phyloP scores from a whole-genome alignment of 2,113 vertebrate species.

The Cyprinodon variegatus region DNA sequence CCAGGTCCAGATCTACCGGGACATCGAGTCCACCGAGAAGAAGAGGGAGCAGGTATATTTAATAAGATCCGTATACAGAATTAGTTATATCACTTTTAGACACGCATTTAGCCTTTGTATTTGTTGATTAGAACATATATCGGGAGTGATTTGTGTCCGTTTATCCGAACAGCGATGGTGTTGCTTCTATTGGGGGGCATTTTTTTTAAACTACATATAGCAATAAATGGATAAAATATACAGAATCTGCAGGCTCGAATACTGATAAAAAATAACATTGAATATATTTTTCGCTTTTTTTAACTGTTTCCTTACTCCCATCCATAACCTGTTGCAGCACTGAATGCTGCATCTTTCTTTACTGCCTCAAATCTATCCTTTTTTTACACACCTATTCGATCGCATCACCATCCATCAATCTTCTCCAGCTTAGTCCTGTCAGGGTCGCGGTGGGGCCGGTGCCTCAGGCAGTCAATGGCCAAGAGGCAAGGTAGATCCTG shows the following conservation, averaged over 20 bases:
- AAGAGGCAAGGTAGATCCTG: no score
- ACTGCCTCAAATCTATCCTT: background rate
- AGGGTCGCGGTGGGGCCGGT: no score
- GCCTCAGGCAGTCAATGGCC: no score
- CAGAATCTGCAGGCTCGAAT: background rate
- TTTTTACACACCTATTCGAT: no score
- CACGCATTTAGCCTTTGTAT: background rate
- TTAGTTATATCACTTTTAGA: no score
- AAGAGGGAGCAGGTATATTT: conserved; percentile 66
- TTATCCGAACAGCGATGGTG: background rate
- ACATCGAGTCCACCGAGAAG: conserved; percentile 71
- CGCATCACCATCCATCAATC: no score
- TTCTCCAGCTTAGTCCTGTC: no score
- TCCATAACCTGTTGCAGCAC: background rate
- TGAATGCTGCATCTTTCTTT: background rate
- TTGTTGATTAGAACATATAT: background rate
- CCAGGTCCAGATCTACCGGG: conserved; percentile 74
- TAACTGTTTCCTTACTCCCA: background rate
- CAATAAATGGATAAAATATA: background rate
- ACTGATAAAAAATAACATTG: background rate
- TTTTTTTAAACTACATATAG: background rate
- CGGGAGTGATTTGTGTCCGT: background rate
- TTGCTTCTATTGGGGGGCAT: background rate
- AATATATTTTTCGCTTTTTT: background rate
- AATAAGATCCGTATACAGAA: no score